A percentile compares a stretch with the other conserved stretches of the same genome.
Evolutionary conservation across 2,888 invertebrate species (phyloP).

Genomic region (Scotopteryx bipunctaria): DNA sequence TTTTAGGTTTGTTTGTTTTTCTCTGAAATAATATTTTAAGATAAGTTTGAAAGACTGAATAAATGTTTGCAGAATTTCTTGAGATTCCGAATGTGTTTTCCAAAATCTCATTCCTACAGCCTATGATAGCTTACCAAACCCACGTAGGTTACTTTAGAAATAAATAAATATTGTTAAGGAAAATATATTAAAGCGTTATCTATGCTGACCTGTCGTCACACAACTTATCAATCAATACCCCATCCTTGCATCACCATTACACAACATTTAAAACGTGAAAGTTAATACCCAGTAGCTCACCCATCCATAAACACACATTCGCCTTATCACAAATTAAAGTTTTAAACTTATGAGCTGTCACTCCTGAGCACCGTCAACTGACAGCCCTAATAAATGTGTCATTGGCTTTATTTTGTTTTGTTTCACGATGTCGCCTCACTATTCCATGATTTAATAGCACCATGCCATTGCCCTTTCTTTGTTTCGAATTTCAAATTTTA

Average conservation of each 20-base stretch:
- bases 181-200: too few relatives aligned
- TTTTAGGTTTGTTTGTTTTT: too few relatives aligned
- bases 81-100: too few relatives aligned
- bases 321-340: conserved; percentile 79
- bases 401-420: conserved; percentile 64
- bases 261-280: conserved; percentile 61
- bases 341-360: conserved; percentile 76
- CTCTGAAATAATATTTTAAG: too few relatives aligned
- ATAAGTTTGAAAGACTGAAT: too few relatives aligned
- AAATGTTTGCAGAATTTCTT: too few relatives aligned
- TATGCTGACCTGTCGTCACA: neutral
- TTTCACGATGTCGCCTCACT: conserved; percentile 69
- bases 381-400: conserved; percentile 80
- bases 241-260: conserved; percentile 21
- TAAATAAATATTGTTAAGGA: too few relatives aligned
- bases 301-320: conserved; percentile 64
- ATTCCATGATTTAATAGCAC: conserved; percentile 78
- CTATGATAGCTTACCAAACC: too few relatives aligned
- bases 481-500: conserved; percentile 54
- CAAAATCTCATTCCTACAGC: too few relatives aligned
- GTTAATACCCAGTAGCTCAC: conserved; percentile 69
- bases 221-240: conserved; percentile 17
- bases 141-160: too few relatives aligned
- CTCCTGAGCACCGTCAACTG: conserved; percentile 63
- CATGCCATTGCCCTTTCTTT: conserved; percentile 82